Evolutionary conservation across 35 echinoderm and acorn worm genomes (phyloP).

Genomic region (Apostichopus californicus): DNA sequence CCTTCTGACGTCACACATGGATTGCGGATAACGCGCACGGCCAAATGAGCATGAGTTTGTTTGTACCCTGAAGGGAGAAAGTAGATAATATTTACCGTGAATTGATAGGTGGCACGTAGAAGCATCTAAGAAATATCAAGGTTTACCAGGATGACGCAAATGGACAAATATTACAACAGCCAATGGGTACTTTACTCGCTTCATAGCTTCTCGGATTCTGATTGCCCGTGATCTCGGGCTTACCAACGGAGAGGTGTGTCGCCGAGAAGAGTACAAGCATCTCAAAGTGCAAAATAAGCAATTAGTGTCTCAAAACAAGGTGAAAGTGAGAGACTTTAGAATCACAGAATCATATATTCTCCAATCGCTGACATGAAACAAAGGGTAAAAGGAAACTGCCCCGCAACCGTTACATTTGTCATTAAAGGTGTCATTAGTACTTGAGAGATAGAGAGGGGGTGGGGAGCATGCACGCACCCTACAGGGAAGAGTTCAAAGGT

Average conservation of each 20-base stretch:
- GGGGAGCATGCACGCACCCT: too few species aligned
- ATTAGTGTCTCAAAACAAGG: too few species aligned
- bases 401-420: too few species aligned
- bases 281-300: too few species aligned
- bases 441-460: too few species aligned
- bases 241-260: constrained; percentile 29
- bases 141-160: constrained; percentile 15
- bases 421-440: too few species aligned
- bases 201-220: constrained; percentile 27
- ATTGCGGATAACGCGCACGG: background rate
- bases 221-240: background rate
- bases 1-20: constrained; percentile 22
- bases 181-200: background rate
- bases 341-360: too few species aligned
- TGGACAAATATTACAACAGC: constrained; percentile 1
- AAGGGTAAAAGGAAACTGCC: too few species aligned
- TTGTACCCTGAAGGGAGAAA: constrained; percentile 12
- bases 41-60: background rate
- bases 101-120: constrained; percentile 19
- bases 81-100: constrained; percentile 23
- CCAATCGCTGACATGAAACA: too few species aligned
- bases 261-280: background rate
- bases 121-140: background rate
- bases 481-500: too few species aligned
- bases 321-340: too few species aligned